These are phyloP conservation scores for Drosophila niveifrons DNA, from an alignment of 2,888 invertebrate species.

Conservation along the genomic window DNA sequence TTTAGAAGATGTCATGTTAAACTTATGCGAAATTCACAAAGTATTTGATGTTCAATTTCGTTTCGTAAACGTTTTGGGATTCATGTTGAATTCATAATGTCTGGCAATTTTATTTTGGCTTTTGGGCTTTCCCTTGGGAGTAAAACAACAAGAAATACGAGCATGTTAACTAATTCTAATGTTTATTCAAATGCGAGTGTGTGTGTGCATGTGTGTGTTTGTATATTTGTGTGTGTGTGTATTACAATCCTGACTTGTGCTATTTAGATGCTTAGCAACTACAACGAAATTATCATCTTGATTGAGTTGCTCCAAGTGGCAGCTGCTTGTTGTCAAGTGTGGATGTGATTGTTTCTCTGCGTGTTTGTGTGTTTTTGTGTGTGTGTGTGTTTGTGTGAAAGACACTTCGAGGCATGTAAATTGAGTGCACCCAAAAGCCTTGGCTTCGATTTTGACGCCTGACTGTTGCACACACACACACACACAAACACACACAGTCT, in stretches of 20 bases:
- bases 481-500: not conserved
- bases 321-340: conserved; percentile 33
- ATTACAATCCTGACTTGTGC: not conserved
- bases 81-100: conserved; percentile 1
- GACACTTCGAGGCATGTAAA: conserved; percentile 49
- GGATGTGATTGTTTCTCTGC: not conserved
- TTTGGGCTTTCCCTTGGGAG: conserved; percentile 4
- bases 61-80: not conserved
- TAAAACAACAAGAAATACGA: not conserved
- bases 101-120: not conserved
- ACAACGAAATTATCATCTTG: conserved; percentile 33
- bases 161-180: conserved; percentile 18
- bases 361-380: conserved; percentile 3
- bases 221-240: not conserved
- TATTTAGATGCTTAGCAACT: conserved; percentile 28
- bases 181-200: conserved; percentile 9
- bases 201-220: not conserved
- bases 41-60: not conserved
- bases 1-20: not conserved
- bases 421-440: conserved; percentile 51
- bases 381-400: conserved; percentile 16
- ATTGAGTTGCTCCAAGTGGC: conserved; percentile 37
- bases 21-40: not conserved
- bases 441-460: conserved; percentile 59
- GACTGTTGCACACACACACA: conserved; percentile 34